Evolutionary conservation across 2,888 invertebrate species (phyloP), one percentile per base, ranked within the genome.

Genomic region (Iselma pallidipennis): DNA sequence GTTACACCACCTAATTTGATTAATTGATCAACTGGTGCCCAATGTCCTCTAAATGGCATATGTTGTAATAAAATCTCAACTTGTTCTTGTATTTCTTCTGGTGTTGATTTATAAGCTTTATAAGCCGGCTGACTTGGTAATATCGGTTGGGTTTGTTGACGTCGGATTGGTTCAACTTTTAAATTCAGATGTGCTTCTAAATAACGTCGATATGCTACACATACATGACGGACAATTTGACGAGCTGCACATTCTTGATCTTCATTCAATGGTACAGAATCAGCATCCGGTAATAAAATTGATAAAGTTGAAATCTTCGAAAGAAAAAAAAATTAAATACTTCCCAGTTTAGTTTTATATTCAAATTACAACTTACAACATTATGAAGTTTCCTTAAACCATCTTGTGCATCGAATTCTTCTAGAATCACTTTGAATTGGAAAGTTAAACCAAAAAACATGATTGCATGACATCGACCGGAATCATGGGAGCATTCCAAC

Each of bases 361-460:
- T 12, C 12, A 12, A 49, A 25, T 19, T n/a, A n/a, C 1, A 25
- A 74, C 78, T 85, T 78, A 94, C 92, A 76, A 97, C 94, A 85
- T 99, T 99, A 82, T 95, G 94, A 1, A 99, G 84, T 78, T 95
- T 94, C 12, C 98, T 84, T 4, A 98, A 85, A 0, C 98, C 98
- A 81, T 98, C 98, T 82, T 94, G 88, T 33, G 86, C 86, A 81
- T 99, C 98, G 77, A 99, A 99, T 79, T 96, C 91, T 72, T 96
- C 95, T 7, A 98, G 83, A 74, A 99, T 95, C 1, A 95, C 89
- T 72, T 93, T 88, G 81, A 97, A 98, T 71, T 95, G 92, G 81
- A 98, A 97, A 6, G 95, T 93, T 52, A 96, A 87, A 0, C 95
- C 94, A 80, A 99, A 97, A 83, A 99, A 99, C 96, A 98, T 96